Conservation (phyloP, 1,140 invertebrate genomes). For the Druon quercuslanigerum region DNA sequence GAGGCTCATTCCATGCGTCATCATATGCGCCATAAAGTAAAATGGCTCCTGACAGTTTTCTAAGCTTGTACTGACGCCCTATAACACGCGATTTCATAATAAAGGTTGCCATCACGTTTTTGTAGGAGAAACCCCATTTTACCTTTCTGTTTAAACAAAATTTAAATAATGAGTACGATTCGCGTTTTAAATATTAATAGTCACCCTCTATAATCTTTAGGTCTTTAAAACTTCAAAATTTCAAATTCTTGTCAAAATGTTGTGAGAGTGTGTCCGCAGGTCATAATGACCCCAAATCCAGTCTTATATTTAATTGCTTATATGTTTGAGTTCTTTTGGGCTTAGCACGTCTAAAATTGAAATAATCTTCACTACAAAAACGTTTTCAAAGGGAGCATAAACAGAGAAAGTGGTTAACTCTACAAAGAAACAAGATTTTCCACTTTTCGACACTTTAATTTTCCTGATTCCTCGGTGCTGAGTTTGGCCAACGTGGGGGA, state of each 20-base stretch:
- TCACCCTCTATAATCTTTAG: too few species aligned
- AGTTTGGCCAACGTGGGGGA: background rate
- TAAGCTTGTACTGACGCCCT: slow-evolving; percentile 50
- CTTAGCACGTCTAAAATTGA: background rate
- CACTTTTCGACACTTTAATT: slow-evolving; percentile 24
- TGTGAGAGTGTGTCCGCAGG: too few species aligned
- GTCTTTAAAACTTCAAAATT: too few species aligned
- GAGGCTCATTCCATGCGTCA: slow-evolving; percentile 42
- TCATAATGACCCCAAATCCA: too few species aligned
- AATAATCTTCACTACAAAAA: slow-evolving; percentile 6
- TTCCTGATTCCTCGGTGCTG: background rate
- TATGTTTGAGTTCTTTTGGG: too few species aligned
- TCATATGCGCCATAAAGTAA: slow-evolving; percentile 59
- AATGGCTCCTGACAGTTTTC: slow-evolving; percentile 61
- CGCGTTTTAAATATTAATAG: too few species aligned
- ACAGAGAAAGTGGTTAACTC: background rate
- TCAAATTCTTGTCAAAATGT: too few species aligned
- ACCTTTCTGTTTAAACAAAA: background rate
- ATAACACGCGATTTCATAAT: slow-evolving; percentile 64
- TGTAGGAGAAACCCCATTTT: background rate
- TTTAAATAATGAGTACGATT: background rate
- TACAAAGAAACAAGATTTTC: slow-evolving; percentile 5
- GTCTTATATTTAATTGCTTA: too few species aligned
- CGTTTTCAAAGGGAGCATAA: background rate
- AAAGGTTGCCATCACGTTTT: slow-evolving; percentile 16